Conservation (phyloP, 2,888 invertebrate genomes). For the Lottia gigantea region DNA sequence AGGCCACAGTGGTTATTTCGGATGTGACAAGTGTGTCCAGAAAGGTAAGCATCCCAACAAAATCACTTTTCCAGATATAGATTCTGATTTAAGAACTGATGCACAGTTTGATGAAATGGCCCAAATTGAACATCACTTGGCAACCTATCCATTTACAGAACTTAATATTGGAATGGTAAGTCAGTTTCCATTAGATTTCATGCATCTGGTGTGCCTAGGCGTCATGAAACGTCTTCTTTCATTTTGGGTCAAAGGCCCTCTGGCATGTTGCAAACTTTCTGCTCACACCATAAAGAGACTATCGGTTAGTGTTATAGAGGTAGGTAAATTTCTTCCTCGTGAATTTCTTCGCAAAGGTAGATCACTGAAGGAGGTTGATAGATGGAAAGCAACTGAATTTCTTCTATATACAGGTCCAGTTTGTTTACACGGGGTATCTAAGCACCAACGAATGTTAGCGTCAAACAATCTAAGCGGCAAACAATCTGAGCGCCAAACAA, state of each 20-base stretch:
- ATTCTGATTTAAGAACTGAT: constrained; percentile 12
- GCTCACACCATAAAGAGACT: constrained; percentile 16
- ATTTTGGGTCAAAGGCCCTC: constrained; percentile 32
- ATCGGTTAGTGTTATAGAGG: constrained; percentile 24
- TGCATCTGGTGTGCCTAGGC: constrained; percentile 54
- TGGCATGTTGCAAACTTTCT: neutral
- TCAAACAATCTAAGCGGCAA: too few relatives aligned
- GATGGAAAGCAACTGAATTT: constrained; percentile 54
- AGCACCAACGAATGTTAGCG: too few relatives aligned
- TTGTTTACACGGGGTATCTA: too few relatives aligned
- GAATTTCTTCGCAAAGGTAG: constrained; percentile 47
- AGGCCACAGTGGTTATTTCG: constrained; percentile 50
- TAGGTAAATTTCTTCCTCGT: constrained; percentile 29
- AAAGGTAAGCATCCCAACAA: constrained; percentile 26
- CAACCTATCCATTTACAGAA: constrained; percentile 21
- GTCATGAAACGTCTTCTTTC: constrained; percentile 33
- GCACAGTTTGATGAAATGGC: constrained; percentile 28
- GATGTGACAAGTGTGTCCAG: constrained; percentile 50
- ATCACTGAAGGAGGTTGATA: constrained; percentile 35
- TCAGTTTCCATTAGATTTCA: constrained; percentile 47
- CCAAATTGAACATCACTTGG: constrained; percentile 34
- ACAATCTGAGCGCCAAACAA: too few relatives aligned
- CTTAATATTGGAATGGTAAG: constrained; percentile 33
- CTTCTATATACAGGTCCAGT: constrained; percentile 47
- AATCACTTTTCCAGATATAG: constrained; percentile 24